These are phyloP conservation scores for Hydrozoanthus gracilis DNA, from an alignment of 92 coral and sea anemone genomes.

Conservation along the genomic window DNA sequence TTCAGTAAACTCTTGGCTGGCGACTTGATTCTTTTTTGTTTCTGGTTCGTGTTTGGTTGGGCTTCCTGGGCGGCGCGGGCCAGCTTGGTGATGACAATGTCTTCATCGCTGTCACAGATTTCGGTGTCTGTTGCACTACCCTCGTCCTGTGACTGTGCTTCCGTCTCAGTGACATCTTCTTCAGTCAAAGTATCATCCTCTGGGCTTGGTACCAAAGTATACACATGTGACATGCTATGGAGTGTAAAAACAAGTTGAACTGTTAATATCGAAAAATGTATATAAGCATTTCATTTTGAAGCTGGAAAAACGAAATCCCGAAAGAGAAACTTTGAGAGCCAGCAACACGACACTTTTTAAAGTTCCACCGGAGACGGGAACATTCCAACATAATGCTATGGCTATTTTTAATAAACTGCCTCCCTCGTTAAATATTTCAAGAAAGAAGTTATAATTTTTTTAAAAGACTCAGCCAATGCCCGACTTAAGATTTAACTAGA, in stretches of 20 bases:
- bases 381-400: too few species aligned
- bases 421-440: too few species aligned
- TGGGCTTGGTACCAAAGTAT: conserved; percentile 76
- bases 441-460: too few species aligned
- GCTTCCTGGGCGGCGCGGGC: conserved; percentile 73
- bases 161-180: conserved; percentile 78
- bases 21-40: conserved; percentile 52
- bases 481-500: too few species aligned
- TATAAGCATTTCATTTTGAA: too few species aligned
- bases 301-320: too few species aligned
- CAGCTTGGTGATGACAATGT: conserved; percentile 79
- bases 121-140: conserved; percentile 73
- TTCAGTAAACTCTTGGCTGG: conserved; percentile 54
- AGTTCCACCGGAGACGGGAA: too few species aligned
- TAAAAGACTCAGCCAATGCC: too few species aligned
- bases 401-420: too few species aligned
- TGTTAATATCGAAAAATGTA: not conserved
- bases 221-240: conserved; percentile 76
- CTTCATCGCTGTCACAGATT: conserved; percentile 85
- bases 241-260: not conserved
- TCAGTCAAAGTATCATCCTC: conserved; percentile 76
- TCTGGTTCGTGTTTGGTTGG: conserved; percentile 60
- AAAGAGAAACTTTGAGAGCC: too few species aligned
- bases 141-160: conserved; percentile 74
- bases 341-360: too few species aligned